Conservation (phyloP, 2,797 vertebrate species). For the Ptychobarbus kaznakovi region DNA sequence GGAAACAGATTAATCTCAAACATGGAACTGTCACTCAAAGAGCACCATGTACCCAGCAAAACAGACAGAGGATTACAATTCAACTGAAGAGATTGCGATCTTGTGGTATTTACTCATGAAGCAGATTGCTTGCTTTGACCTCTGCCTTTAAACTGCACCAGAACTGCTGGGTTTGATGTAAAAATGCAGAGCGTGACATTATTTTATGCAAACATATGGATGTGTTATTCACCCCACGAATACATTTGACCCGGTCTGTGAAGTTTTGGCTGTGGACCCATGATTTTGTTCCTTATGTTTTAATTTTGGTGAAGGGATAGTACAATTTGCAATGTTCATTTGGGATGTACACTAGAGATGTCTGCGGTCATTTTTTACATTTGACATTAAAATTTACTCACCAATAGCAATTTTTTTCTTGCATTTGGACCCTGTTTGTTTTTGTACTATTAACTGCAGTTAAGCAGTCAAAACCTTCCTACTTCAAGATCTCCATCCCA, state of each 20-base stretch:
- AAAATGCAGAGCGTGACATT: slow-evolving; percentile 12
- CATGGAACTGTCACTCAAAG: slow-evolving; percentile 70
- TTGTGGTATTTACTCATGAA: slow-evolving; percentile 59
- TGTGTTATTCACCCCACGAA: not conserved
- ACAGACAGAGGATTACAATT: slow-evolving; percentile 60
- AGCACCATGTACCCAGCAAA: slow-evolving; percentile 44
- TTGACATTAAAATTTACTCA: not conserved
- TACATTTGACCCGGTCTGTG: not conserved
- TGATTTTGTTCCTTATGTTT: not conserved
- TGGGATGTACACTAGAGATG: not conserved
- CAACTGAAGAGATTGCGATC: slow-evolving; percentile 57
- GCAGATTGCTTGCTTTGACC: slow-evolving; percentile 19
- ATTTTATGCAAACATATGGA: slow-evolving; percentile 26
- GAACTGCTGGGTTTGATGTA: slow-evolving; percentile 15
- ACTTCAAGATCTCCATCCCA: slow-evolving; percentile 36
- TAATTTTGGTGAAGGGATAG: not conserved
- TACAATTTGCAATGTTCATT: no score
- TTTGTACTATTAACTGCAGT: not conserved
- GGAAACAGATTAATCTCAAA: slow-evolving; percentile 62
- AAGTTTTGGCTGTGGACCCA: not conserved
- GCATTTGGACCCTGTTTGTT: not conserved
- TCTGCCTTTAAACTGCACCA: slow-evolving; percentile 1
- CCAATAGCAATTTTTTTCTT: not conserved
- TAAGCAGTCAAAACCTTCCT: not conserved
- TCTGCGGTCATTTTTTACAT: not conserved